Conservation (phyloP, 2,113 vertebrate species). For the Coptodon bakossiorum region DNA sequence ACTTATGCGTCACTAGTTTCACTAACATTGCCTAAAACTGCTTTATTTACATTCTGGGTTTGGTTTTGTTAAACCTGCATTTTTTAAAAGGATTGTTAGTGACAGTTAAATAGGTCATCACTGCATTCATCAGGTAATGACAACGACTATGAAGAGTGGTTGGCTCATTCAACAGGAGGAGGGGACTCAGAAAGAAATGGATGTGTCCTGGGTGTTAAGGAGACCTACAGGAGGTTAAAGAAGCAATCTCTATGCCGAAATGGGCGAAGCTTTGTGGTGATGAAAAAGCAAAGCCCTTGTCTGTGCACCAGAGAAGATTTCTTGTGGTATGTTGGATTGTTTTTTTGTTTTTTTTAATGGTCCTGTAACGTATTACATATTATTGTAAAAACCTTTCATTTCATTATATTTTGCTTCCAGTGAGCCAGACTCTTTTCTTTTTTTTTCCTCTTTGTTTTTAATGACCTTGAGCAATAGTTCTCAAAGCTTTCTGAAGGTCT, state of each 20-base stretch:
- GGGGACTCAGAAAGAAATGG: slow-evolving; percentile 50
- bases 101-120: not conserved
- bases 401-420: not conserved
- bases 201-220: slow-evolving; percentile 68
- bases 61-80: not conserved
- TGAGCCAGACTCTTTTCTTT: not conserved
- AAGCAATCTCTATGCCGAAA: slow-evolving; percentile 70
- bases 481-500: not conserved
- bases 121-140: slow-evolving; percentile 37
- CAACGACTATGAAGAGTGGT: slow-evolving; percentile 74
- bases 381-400: not conserved
- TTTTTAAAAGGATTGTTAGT: not conserved
- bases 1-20: not conserved
- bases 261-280: slow-evolving; percentile 60
- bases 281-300: slow-evolving; percentile 59
- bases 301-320: slow-evolving; percentile 64
- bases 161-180: slow-evolving; percentile 64
- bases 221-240: slow-evolving; percentile 66
- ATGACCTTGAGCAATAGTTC: not conserved
- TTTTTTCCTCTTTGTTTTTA: not conserved
- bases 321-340: slow-evolving; percentile 49
- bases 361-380: not conserved
- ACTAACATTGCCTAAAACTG: not conserved
- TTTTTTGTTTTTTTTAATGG: not conserved
- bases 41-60: not conserved